Percentiles rank a stretch among this genome's conserved stretches.
Conservation (phyloP, 2,888 invertebrate species). For the Candidula unifasciata region DNA sequence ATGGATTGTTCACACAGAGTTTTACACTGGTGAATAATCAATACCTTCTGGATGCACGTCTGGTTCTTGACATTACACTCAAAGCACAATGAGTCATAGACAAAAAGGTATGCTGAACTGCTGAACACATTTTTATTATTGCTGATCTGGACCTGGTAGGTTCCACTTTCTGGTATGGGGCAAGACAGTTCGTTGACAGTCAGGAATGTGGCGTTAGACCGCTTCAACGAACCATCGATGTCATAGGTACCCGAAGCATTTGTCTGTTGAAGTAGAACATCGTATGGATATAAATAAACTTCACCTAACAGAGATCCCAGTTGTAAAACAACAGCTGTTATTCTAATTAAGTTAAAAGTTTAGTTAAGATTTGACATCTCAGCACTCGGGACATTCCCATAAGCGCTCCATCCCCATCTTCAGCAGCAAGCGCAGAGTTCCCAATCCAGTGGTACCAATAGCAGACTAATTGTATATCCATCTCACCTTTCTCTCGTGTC, state of each 20-base stretch:
- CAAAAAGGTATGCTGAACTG: slow-evolving; percentile 52
- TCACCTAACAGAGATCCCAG: neutral
- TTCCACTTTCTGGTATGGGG: slow-evolving; percentile 54
- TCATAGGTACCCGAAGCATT: slow-evolving; percentile 56
- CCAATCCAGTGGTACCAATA: too few species aligned
- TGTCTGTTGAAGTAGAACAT: slow-evolving; percentile 47
- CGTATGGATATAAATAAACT: neutral
- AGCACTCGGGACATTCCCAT: too few species aligned
- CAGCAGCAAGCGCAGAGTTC: too few species aligned
- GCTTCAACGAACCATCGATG: slow-evolving; percentile 18
- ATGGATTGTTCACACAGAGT: too few species aligned
- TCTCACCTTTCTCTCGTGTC: too few species aligned
- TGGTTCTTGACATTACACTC: slow-evolving; percentile 48
- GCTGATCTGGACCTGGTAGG: slow-evolving; percentile 49
- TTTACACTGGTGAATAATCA: neutral
- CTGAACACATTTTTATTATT: slow-evolving; percentile 53
- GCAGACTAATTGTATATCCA: too few species aligned
- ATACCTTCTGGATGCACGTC: slow-evolving; percentile 60
- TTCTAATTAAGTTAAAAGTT: too few species aligned
- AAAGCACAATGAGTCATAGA: slow-evolving; percentile 61
- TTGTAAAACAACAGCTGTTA: too few species aligned
- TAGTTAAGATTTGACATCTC: too few species aligned
- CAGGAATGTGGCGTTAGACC: slow-evolving; percentile 52
- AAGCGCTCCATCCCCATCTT: too few species aligned
- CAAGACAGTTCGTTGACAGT: slow-evolving; percentile 61